Evolutionary conservation across 2,797 vertebrate genomes (phyloP).

Genomic region (Oreochromis grahami): DNA sequence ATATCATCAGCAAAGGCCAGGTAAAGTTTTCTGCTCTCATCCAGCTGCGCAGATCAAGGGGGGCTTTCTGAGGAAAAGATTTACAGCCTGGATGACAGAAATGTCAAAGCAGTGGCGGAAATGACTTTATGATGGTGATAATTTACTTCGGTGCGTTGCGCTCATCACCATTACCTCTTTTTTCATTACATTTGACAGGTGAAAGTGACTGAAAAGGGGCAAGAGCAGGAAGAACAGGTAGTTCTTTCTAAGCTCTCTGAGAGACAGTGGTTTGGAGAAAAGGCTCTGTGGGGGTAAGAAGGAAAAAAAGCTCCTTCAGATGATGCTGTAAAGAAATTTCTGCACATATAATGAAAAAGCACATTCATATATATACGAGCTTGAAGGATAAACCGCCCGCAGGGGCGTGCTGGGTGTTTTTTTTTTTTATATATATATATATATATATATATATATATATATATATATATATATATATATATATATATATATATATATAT

Average conservation of each 20-base stretch:
- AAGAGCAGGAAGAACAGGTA: conserved; percentile 49
- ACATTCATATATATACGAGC: accelerated
- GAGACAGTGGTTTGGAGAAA: conserved; percentile 76
- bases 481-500: no score
- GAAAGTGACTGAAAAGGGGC: conserved; percentile 67
- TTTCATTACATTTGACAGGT: conserved; percentile 56
- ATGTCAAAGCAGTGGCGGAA: conserved; percentile 22
- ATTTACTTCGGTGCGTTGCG: conserved; percentile 7
- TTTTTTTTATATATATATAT: no score
- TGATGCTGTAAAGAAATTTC: neutral
- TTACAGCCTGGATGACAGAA: conserved; percentile 6
- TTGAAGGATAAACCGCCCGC: no score
- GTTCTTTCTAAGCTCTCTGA: conserved; percentile 61
- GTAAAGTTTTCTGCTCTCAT: conserved; percentile 45
- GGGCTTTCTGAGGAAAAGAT: conserved; percentile 7
- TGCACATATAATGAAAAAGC: neutral
- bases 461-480: no score
- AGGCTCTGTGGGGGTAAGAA: conserved; percentile 69
- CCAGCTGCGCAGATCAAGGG: neutral
- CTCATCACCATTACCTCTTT: neutral
- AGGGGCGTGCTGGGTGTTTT: no score
- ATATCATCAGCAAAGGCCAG: conserved; percentile 77
- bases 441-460: no score
- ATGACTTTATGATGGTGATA: conserved; percentile 7
- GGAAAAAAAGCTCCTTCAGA: neutral